phyloP scores from a whole-genome alignment of 2,797 vertebrate species.

The Esox lucius region DNA sequence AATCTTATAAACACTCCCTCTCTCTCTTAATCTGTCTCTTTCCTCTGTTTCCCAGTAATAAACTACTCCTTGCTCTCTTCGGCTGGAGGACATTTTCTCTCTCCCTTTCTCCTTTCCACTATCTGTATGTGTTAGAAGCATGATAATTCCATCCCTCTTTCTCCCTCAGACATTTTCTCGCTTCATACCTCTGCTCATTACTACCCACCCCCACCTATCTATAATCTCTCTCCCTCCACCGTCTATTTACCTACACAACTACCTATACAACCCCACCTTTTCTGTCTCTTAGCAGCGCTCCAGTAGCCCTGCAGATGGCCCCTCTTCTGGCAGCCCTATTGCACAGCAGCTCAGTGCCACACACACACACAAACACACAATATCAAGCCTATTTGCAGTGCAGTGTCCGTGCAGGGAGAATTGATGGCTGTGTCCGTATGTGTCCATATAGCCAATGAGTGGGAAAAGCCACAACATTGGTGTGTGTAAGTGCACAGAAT shows the following conservation, averaged over 20 bases:
- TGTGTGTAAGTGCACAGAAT: neutral
- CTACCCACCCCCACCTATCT: no score
- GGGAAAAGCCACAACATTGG: neutral
- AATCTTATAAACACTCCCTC: neutral
- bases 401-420: conserved; percentile 11
- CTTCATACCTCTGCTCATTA: no score
- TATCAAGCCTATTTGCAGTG: neutral
- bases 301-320: conserved; percentile 16
- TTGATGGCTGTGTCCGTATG: conserved; percentile 10
- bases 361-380: conserved; percentile 14
- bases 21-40: neutral
- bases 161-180: neutral
- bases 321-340: conserved; percentile 15
- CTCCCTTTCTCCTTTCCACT: neutral
- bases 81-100: neutral
- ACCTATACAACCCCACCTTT: neutral
- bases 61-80: neutral
- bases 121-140: no score
- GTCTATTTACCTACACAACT: neutral
- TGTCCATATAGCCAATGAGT: neutral
- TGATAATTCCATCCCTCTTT: no score
- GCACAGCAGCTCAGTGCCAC: conserved; percentile 7
- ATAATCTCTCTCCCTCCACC: no score
- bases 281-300: neutral
- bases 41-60: no score